Evolutionary conservation across 2,113 vertebrate species (phyloP), one percentile per base, ranked within the genome.

Genomic region (Sorex araneus): DNA sequence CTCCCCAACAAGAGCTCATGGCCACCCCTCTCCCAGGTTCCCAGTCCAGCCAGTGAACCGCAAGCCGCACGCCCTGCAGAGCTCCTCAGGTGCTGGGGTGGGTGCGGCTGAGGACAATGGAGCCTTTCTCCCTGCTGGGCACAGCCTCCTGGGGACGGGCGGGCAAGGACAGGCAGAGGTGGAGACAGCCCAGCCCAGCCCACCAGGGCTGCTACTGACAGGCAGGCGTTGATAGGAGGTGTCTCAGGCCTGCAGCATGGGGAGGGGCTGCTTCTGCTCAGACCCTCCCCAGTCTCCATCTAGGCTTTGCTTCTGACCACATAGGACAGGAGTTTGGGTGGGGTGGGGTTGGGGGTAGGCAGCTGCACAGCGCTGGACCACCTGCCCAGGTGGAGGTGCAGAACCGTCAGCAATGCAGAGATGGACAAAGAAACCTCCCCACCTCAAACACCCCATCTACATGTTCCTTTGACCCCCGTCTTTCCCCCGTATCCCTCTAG

Each of bases 71-170:
- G 54, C 77, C 86, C 86, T 30, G 71, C 19, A 67, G 76, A 93
- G 73, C 60, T 25, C 6, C 74, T 83, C 47, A 40, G 71, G 85
- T 78, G 43, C 54, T 74, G 30, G 79, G 93, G 93, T 0, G 90
- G 84, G 83, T 16, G 1, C 15, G 64, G 34, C 28, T 25, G 19
- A 90, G 85, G 89, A 96, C 89, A 95, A 96, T 80, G 32, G 81
- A 84, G 74, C 57, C 93, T 94, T 96, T 97, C 89, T 97, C 84
- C 34, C 79, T 78, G 67, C 77, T 71, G 89, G 90, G 83, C 43
- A 63, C 30, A 6, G 77, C 40, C 40, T 88, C 64, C 69, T 7
- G 25, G 50, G 32, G 43, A 30, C 34, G 85, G 28, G 69, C 34
- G 85, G 28, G 69, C 23, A 18, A 2, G 71, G 60, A 16, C 28